Percentiles rank a stretch among this genome's conserved stretches.
phyloP scores from a whole-genome alignment of 2,113 vertebrate species.

The Malurus elegans region DNA sequence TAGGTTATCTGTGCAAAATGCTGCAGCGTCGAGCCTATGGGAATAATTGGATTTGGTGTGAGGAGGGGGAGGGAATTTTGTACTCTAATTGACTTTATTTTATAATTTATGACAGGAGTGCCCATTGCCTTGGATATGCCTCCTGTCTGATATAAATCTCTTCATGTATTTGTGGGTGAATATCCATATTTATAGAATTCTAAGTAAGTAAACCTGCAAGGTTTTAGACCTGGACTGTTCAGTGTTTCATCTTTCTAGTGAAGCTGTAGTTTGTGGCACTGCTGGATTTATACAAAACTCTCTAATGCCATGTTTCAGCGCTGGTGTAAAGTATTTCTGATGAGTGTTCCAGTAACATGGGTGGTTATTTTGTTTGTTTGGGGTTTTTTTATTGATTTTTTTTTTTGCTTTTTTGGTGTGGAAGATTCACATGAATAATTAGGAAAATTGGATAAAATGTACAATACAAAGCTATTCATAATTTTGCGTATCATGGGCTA shows the following conservation, averaged over 20 bases:
- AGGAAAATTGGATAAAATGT: background rate
- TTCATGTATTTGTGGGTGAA: background rate
- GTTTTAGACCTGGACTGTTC: background rate
- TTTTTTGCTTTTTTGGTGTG: background rate
- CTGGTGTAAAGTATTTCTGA: background rate
- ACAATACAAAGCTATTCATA: background rate
- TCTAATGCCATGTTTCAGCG: fast-evolving
- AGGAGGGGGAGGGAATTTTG: conserved; percentile 27
- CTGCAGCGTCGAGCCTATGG: background rate
- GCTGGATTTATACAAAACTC: background rate
- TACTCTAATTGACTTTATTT: conserved; percentile 61
- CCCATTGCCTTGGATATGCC: background rate
- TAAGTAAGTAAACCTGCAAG: background rate
- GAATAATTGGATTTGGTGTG: conserved; percentile 48
- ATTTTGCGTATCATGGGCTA: background rate
- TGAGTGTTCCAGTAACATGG: background rate
- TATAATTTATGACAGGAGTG: conserved; percentile 22
- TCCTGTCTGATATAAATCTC: conserved; percentile 22
- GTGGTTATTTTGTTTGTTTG: background rate
- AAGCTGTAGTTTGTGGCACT: background rate
- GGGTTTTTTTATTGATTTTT: background rate
- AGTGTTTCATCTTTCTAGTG: background rate
- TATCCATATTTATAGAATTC: conserved; percentile 37
- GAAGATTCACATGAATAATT: background rate
- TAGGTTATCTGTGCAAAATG: background rate